Conservation (phyloP, 2,888 invertebrate species). For the Pimpla rufipes region DNA sequence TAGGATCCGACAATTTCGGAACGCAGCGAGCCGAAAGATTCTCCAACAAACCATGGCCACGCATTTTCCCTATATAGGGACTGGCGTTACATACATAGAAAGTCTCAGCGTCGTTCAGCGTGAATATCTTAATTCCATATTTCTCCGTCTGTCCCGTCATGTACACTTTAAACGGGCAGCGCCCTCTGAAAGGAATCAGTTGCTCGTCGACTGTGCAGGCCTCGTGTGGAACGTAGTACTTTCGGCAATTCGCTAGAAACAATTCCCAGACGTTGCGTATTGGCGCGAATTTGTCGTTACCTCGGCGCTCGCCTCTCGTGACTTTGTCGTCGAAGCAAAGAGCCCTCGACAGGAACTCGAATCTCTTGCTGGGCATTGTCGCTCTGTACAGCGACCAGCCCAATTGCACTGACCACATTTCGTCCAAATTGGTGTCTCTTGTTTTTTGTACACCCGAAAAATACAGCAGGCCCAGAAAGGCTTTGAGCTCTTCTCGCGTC, state of each 20-base stretch:
- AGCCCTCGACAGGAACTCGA: conserved; percentile 36
- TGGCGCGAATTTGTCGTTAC: neutral
- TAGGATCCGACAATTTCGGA: neutral
- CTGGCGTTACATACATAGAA: conserved; percentile 22
- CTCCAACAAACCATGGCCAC: neutral
- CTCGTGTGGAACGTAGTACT: conserved; percentile 42
- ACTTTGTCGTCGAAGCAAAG: conserved; percentile 48
- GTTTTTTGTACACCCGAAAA: conserved; percentile 36
- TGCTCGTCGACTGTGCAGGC: conserved; percentile 41
- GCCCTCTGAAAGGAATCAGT: conserved; percentile 44
- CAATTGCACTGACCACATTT: conserved; percentile 23
- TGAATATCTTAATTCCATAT: conserved; percentile 44
- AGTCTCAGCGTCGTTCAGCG: conserved; percentile 30
- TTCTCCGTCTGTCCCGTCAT: conserved; percentile 29
- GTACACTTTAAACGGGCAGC: conserved; percentile 40
- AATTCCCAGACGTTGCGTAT: conserved; percentile 39
- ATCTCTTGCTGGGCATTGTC: conserved; percentile 47
- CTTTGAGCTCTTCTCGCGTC: conserved; percentile 21
- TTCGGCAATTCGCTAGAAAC: conserved; percentile 47
- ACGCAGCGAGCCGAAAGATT: neutral
- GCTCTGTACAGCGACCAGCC: conserved; percentile 31
- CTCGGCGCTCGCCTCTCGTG: conserved; percentile 18
- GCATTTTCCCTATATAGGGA: neutral
- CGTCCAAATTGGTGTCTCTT: conserved; percentile 19
- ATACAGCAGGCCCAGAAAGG: conserved; percentile 34